Conservation (phyloP, 2,888 invertebrate species). For the Andrena bucephala region DNA sequence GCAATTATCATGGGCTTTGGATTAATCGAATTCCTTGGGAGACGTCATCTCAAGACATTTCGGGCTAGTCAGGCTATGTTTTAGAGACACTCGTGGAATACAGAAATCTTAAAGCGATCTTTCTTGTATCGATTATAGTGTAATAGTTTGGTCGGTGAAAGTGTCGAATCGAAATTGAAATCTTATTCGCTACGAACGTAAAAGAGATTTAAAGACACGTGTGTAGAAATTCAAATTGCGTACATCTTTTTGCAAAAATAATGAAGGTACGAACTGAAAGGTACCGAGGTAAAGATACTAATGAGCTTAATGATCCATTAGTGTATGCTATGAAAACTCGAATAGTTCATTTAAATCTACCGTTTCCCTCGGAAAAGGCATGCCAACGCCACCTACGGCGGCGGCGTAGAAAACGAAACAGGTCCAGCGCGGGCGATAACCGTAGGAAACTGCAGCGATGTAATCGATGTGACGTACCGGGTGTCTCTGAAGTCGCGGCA, state of each 20-base stretch:
- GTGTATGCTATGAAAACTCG: background rate
- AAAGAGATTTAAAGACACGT: too few relatives aligned
- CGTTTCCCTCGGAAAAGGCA: conserved; percentile 13
- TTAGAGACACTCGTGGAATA: background rate
- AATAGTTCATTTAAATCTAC: conserved; percentile 8
- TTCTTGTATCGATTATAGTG: too few relatives aligned
- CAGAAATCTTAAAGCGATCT: conserved; percentile 12
- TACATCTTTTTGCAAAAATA: too few relatives aligned
- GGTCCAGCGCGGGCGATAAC: conserved; percentile 70
- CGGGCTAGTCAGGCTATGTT: background rate
- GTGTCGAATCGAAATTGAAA: too few relatives aligned
- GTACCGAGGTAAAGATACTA: too few relatives aligned
- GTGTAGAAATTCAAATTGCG: too few relatives aligned
- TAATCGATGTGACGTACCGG: conserved; percentile 56
- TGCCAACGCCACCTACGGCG: conserved; percentile 72
- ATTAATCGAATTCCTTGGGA: conserved; percentile 35
- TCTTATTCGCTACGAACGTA: too few relatives aligned
- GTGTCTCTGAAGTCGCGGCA: conserved; percentile 23
- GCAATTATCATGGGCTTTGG: conserved; percentile 52
- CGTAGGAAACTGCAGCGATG: conserved; percentile 74
- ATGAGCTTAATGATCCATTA: too few relatives aligned
- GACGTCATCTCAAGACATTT: conserved; percentile 14
- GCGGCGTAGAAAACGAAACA: conserved; percentile 40
- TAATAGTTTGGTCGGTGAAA: too few relatives aligned
- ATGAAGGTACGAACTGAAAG: too few relatives aligned